A percentile compares a stretch with the other conserved stretches of the same genome.
Evolutionary conservation across 53 echinoderm and acorn worm genomes (phyloP).

Genomic region (Glandiceps talaboti): DNA sequence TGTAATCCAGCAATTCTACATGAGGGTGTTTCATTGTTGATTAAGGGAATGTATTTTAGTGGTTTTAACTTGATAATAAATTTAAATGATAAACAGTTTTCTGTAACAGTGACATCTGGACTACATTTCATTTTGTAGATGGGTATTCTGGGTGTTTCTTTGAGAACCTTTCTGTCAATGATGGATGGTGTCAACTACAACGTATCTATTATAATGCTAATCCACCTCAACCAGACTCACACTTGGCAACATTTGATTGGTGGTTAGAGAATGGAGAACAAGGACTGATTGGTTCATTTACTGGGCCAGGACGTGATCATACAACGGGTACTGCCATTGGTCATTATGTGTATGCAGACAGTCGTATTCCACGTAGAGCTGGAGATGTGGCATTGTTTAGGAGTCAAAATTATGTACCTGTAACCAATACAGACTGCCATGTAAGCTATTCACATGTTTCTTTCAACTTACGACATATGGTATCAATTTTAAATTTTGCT

Average conservation of each 20-base stretch:
- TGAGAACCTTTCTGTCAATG: not conserved
- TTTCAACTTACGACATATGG: too few species aligned
- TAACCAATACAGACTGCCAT: not conserved
- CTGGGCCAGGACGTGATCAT: constrained; percentile 16
- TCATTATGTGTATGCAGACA: not conserved
- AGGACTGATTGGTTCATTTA: not conserved
- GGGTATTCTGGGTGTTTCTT: not conserved
- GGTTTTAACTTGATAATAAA: too few species aligned
- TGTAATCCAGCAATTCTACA: too few species aligned
- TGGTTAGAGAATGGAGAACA: not conserved
- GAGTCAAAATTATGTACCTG: not conserved
- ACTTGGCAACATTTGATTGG: not conserved
- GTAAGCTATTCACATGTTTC: too few species aligned
- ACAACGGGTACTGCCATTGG: constrained; percentile 18
- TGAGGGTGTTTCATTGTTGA: too few species aligned
- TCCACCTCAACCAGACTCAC: not conserved
- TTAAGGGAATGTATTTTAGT: too few species aligned
- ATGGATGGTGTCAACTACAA: not conserved
- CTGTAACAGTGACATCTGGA: too few species aligned
- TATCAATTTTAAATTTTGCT: too few species aligned
- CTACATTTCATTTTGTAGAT: too few species aligned
- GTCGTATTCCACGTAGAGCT: not conserved
- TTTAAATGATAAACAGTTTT: too few species aligned
- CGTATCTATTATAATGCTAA: not conserved
- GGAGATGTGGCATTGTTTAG: not conserved